Base-by-base conservation (phyloP, 1,140 invertebrate species). In the Cecropterus lyciades region DNA sequence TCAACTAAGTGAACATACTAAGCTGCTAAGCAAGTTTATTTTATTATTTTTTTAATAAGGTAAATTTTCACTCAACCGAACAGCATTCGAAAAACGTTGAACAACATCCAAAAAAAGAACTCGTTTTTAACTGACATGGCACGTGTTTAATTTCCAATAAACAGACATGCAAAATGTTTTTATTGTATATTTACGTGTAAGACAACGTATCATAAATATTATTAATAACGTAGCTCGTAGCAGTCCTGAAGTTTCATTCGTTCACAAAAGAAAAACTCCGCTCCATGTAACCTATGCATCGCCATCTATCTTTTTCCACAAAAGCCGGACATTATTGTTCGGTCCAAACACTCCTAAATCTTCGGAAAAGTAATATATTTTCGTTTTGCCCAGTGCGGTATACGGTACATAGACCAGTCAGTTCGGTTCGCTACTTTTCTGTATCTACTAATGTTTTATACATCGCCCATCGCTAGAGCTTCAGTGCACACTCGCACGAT, bases 261-360 rank as follows among this genome's bases (percentile, higher is more conserved):
- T 74, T 77, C 74, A 89, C 84, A 87, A 88, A 89, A 86, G 88
- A 84, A 91, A 87, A 89, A 85, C 86, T 81, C 77, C 70, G 81
- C 78, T 81, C 72, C 78, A 78, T 84, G 82, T 88, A 91, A 87
- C 77, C 87, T 89, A 87, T 91, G 89, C 87, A 91, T 82, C 79
- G 87, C 88, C 88, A 93, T 93, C 84, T 92, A 89, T 93, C 92
- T 92, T 89, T 90, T 87, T 91, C 89, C 87, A 93, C 91, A 93
- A 93, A 93, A 92, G 92, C 91, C 83, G 90, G 92, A 93, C 92
- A 93, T 93, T 93, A 93, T 93, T 92, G 92, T 92, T 91, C 89
- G 92, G 91, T 92, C 92, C 90, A 92, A 92, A 92, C 89, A 91
- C 90, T 89, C 87, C 84, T 93, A 93, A 93, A 93, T 93, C 91